Percentiles rank a stretch among this genome's conserved stretches.
phyloP scores from a whole-genome alignment of 1,140 invertebrate species.

The Maconellicoccus hirsutus region DNA sequence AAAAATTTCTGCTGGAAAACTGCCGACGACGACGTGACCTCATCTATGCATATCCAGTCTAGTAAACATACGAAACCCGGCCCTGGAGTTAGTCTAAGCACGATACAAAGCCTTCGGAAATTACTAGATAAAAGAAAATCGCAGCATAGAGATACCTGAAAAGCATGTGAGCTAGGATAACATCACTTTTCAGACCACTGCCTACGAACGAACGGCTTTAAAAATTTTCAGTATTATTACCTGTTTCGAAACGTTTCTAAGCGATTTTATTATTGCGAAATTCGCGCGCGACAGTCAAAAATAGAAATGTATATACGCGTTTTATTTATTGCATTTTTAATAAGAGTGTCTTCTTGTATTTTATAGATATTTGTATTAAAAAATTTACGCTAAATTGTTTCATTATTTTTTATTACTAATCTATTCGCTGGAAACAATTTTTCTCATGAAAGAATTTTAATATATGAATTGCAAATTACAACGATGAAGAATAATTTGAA shows the following conservation, averaged over 20 bases:
- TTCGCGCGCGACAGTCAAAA: not conserved
- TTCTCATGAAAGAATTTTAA: no score
- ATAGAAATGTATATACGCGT: not conserved
- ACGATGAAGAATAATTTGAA: no score
- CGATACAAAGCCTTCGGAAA: not conserved
- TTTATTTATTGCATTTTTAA: not conserved
- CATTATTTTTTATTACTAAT: no score
- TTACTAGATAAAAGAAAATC: constrained; percentile 16
- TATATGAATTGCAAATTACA: no score
- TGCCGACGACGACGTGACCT: not conserved
- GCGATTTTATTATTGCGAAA: not conserved
- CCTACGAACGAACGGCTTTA: not conserved
- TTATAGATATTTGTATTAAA: no score
- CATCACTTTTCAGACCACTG: constrained; percentile 7
- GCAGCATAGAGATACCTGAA: not conserved
- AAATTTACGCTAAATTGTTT: no score
- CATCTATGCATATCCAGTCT: not conserved
- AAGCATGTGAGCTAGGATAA: not conserved
- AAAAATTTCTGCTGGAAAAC: not conserved
- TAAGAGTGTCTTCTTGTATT: not conserved
- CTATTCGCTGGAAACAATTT: no score
- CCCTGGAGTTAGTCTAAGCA: constrained; percentile 12
- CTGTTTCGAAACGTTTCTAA: not conserved
- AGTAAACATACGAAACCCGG: not conserved
- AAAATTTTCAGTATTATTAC: constrained; percentile 1